Base-by-base conservation (phyloP, 2,113 vertebrate genomes). In the Balaeniceps rex region DNA sequence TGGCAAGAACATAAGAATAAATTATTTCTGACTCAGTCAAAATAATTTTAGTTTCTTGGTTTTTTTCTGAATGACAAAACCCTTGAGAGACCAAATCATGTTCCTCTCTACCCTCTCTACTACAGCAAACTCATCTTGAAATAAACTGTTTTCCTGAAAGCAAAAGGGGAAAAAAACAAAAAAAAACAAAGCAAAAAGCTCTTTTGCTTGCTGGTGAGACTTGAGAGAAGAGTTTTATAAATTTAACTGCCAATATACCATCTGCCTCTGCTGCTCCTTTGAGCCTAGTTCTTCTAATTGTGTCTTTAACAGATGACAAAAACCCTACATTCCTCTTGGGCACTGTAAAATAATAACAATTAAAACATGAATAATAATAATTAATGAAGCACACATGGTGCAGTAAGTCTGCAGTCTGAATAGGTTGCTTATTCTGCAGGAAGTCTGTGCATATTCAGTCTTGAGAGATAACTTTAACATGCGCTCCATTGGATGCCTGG, bases 341-440 rank as follows among this genome's bases (percentile, higher is more conserved):
- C 75, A 80, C 77, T 74, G 75, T 94, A 95, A 97, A 96, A 96
- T 91, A 95, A 90, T 83, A 95, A 93, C 83, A 95, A 96, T 95
- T 94, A 95, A 97, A 97, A 88, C 42, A 93, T 85, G 70, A 95
- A 89, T 72, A 97, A 79, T 93, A 97, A 91, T 97, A 95, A 95
- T 90, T 92, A 92, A 96, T 83, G 74, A 82, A 88, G 57, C 19
- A 69, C 65, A 92, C 57, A 72, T 51, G 80, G 69, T 66, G 23
- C 63, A 87, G 15, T 33, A 71, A 92, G 38, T 38, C 36, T 70
- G 46, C 15, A 88, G 65, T n/a, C 21, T 79, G 36, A 94, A 83
- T 22, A 92, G 66, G 54, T 29, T 87, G 40, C 42, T 85, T 80
- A 70, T 91, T 70, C 87, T 89, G 42, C 46, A 93, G 47, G 60